Percentiles rank a stretch among this genome's conserved stretches.
Conservation (phyloP, 30 jellyfish, hydroid and myxozoan species). For the Hydractinia symbiolongicarpus region DNA sequence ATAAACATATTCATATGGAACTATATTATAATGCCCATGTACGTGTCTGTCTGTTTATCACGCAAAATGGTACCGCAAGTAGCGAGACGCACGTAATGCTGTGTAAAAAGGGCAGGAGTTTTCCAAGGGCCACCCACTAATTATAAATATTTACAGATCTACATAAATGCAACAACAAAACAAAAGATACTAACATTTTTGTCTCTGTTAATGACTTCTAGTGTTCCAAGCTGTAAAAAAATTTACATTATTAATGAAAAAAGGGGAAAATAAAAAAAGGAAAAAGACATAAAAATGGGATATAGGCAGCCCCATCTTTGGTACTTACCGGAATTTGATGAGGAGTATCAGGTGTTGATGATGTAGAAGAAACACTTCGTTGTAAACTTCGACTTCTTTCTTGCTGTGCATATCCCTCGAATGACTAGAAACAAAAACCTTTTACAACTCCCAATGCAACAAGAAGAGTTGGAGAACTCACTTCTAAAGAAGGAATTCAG, state of each 20-base stretch:
- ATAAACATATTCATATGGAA: too few relatives aligned
- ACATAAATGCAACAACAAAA: background rate
- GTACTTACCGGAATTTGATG: background rate
- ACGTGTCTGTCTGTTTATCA: too few relatives aligned
- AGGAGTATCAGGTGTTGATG: background rate
- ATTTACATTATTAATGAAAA: background rate
- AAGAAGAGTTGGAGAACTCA: too few relatives aligned
- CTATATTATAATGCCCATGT: too few relatives aligned
- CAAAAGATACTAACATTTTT: background rate
- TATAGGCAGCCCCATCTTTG: background rate
- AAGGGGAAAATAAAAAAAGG: background rate
- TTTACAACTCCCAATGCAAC: too few relatives aligned
- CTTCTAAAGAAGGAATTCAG: too few relatives aligned
- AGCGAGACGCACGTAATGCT: too few relatives aligned
- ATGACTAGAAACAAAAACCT: background rate
- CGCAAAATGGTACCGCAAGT: too few relatives aligned
- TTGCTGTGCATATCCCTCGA: constrained; percentile 5
- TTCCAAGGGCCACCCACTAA: too few relatives aligned
- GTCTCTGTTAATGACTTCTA: background rate
- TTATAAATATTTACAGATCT: too few relatives aligned
- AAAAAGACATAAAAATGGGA: background rate
- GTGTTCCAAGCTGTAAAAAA: constrained; percentile 9
- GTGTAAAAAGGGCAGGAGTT: too few relatives aligned
- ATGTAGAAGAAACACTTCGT: background rate
- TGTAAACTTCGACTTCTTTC: constrained; percentile 8